Evolutionary conservation across 2,797 vertebrate genomes (phyloP).

Genomic region (Sebastes hubbsi): DNA sequence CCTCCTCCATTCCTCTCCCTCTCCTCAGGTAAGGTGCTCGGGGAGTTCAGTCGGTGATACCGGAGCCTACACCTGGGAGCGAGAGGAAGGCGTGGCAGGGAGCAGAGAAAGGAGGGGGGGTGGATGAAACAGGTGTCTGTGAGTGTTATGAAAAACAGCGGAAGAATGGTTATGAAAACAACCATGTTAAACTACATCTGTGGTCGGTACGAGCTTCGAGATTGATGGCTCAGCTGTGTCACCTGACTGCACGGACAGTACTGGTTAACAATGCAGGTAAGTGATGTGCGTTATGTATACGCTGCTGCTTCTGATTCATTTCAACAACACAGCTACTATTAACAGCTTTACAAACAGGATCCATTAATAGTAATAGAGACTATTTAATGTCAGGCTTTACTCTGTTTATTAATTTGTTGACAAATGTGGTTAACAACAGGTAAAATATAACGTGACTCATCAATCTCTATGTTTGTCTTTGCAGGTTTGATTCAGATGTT

Average conservation of each 20-base stretch:
- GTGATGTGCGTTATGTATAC: neutral
- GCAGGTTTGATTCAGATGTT: slow-evolving; percentile 4
- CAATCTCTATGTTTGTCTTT: neutral
- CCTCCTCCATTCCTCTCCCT: slow-evolving; percentile 27
- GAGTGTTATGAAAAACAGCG: slow-evolving; percentile 33
- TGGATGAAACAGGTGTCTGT: slow-evolving; percentile 18
- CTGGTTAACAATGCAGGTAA: slow-evolving; percentile 32
- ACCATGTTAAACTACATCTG: neutral
- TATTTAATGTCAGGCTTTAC: neutral
- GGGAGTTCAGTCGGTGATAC: slow-evolving; percentile 34
- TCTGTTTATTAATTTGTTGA: neutral
- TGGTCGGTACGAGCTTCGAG: neutral
- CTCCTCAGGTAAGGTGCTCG: slow-evolving; percentile 16
- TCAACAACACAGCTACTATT: neutral
- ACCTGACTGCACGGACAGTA: neutral
- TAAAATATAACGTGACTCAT: neutral
- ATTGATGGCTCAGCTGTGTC: neutral
- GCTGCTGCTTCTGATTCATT: neutral
- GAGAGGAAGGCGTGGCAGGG: slow-evolving; percentile 26
- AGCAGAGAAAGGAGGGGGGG: neutral
- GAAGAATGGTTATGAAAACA: slow-evolving; percentile 21
- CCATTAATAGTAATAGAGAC: neutral
- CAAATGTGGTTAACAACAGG: neutral
- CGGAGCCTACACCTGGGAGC: slow-evolving; percentile 56
- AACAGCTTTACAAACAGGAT: neutral